A percentile compares a stretch with the other conserved stretches of the same genome.
These are phyloP conservation scores for Ametastegia equiseti DNA, from an alignment of 2,888 invertebrate genomes.

Conservation along the genomic window DNA sequence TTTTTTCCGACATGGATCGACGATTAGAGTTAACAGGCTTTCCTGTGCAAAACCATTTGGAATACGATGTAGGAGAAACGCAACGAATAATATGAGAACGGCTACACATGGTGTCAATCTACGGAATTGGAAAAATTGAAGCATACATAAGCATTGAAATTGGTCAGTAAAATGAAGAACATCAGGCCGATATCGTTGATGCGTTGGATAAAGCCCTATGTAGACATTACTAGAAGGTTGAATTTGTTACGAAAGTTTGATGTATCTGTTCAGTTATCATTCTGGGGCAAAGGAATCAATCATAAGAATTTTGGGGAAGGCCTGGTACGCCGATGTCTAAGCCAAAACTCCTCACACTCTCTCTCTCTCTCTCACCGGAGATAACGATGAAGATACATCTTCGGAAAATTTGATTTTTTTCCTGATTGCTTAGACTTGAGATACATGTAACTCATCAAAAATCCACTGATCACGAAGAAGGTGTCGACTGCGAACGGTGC, in stretches of 20 bases:
- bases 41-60: conserved; percentile 84
- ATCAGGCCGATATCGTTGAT: no score
- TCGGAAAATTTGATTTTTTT: conserved; percentile 69
- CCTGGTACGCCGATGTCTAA: no score
- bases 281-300: background rate
- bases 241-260: background rate
- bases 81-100: conserved; percentile 82
- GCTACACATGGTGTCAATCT: conserved; percentile 80
- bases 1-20: conserved; percentile 81
- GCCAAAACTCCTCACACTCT: conserved; percentile 1
- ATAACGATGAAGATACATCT: conserved; percentile 75
- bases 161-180: no score
- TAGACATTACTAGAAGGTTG: background rate
- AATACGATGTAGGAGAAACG: conserved; percentile 82
- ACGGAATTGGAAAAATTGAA: background rate
- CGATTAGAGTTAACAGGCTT: conserved; percentile 80
- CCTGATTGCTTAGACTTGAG: conserved; percentile 69
- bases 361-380: conserved; percentile 73
- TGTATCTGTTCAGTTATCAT: background rate
- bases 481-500: conserved; percentile 76
- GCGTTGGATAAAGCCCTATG: no score
- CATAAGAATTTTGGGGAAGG: background rate
- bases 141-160: background rate
- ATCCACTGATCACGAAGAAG: conserved; percentile 76
- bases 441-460: conserved; percentile 73